A percentile compares a stretch with the other conserved stretches of the same genome.
Conservation (phyloP, 2,797 vertebrate genomes). For the Limosa lapponica region DNA sequence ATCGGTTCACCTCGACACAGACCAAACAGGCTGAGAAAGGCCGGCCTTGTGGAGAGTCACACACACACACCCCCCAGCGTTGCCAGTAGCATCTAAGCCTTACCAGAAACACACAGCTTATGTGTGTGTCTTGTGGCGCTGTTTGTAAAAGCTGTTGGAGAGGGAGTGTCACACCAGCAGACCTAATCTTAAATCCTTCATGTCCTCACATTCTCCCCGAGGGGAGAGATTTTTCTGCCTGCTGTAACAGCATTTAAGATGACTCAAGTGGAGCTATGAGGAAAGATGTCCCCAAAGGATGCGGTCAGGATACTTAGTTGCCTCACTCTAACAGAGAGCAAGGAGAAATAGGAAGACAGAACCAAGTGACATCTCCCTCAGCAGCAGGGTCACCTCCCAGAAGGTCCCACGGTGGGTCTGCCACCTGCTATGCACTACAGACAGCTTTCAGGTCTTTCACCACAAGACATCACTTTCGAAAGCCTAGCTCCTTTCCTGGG, state of each 20-base stretch:
- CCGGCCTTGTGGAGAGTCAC: not conserved
- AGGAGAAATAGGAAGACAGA: not conserved
- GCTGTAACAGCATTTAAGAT: not conserved
- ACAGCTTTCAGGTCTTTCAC: not conserved
- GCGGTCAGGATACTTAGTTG: not conserved
- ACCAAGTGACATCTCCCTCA: not conserved
- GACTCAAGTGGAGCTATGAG: not conserved
- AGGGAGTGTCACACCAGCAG: not conserved
- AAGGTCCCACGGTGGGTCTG: not conserved
- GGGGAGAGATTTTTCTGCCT: slow-evolving; percentile 19
- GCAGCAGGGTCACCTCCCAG: not conserved
- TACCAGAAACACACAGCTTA: not conserved
- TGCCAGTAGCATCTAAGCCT: not conserved
- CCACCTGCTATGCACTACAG: not conserved
- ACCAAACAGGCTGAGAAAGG: not conserved
- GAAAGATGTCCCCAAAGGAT: not conserved
- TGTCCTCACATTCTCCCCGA: not conserved
- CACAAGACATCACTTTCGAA: not conserved
- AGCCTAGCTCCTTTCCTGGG: not conserved
- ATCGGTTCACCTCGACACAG: not conserved
- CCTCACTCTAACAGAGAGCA: not conserved
- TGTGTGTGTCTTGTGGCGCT: not conserved
- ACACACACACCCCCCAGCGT: not conserved
- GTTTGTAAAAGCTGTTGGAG: not conserved
- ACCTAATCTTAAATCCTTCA: slow-evolving; percentile 9